phyloP scores from a whole-genome alignment of 2,113 vertebrate species.

The Archilochus colubris region DNA sequence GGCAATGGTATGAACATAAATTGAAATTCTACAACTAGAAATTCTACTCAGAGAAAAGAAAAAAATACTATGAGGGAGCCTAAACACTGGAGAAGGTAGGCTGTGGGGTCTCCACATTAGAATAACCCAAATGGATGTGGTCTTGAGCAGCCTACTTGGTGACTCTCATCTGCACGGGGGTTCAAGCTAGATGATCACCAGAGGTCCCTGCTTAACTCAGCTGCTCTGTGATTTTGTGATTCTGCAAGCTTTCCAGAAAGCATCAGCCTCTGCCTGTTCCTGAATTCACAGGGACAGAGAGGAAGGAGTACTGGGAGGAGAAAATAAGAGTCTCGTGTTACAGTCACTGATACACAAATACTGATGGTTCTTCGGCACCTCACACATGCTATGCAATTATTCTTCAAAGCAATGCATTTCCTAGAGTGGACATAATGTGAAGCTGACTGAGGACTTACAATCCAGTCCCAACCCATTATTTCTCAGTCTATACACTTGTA shows the following conservation, averaged over 20 bases:
- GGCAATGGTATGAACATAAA: background rate
- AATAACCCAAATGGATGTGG: background rate
- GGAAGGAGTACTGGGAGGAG: background rate
- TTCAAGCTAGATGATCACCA: background rate
- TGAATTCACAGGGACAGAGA: background rate
- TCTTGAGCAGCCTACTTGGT: background rate
- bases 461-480: background rate
- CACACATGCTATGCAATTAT: background rate
- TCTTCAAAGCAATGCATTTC: background rate
- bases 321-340: background rate
- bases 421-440: background rate
- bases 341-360: background rate
- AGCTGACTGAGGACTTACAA: background rate
- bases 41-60: background rate
- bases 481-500: background rate
- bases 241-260: background rate
- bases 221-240: background rate
- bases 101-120: background rate
- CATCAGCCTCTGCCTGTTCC: background rate
- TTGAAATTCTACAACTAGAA: background rate
- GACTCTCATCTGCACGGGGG: background rate
- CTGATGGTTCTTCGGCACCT: background rate
- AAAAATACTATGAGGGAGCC: rapidly evolving
- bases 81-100: background rate
- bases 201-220: background rate